Evolutionary conservation across 1,140 invertebrate species (phyloP).

Genomic region (Asobara japonica): DNA sequence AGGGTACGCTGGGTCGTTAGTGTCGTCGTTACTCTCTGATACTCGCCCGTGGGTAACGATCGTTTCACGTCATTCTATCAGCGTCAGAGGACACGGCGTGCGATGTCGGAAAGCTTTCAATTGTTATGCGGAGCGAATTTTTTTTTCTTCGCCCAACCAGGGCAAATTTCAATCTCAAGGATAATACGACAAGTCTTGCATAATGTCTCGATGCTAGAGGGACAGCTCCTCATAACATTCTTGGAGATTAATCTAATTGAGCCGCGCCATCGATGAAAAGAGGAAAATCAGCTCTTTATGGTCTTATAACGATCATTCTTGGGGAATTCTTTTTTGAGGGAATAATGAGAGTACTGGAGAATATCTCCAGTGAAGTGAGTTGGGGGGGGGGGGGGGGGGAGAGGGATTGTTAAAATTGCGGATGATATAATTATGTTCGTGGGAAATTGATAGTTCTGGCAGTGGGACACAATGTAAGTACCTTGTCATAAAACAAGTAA

Average conservation of each 20-base stretch:
- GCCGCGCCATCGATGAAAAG: background rate
- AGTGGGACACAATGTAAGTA: no score
- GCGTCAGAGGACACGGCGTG: slow-evolving; percentile 4
- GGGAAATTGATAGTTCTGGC: no score
- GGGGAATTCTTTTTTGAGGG: background rate
- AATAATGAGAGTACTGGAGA: no score
- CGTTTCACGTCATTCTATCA: slow-evolving; percentile 15
- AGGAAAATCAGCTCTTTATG: background rate
- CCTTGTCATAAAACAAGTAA: no score
- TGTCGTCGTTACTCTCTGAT: slow-evolving; percentile 6
- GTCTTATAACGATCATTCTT: background rate
- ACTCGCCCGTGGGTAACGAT: slow-evolving; percentile 14
- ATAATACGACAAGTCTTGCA: slow-evolving; percentile 6
- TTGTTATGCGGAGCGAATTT: background rate
- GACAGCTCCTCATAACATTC: slow-evolving; percentile 12
- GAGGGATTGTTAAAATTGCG: no score
- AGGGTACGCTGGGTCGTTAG: slow-evolving; percentile 5
- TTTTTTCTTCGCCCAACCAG: background rate
- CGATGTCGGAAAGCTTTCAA: slow-evolving; percentile 2
- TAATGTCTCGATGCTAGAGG: slow-evolving; percentile 6
- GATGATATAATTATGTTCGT: no score
- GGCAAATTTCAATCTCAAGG: slow-evolving; percentile 11
- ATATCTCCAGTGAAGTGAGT: no score
- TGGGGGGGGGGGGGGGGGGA: no score
- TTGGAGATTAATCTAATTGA: background rate